Percentiles rank a stretch among this genome's conserved stretches.
Conservation (phyloP, 2,113 vertebrate species). For the Redunca redunca region DNA sequence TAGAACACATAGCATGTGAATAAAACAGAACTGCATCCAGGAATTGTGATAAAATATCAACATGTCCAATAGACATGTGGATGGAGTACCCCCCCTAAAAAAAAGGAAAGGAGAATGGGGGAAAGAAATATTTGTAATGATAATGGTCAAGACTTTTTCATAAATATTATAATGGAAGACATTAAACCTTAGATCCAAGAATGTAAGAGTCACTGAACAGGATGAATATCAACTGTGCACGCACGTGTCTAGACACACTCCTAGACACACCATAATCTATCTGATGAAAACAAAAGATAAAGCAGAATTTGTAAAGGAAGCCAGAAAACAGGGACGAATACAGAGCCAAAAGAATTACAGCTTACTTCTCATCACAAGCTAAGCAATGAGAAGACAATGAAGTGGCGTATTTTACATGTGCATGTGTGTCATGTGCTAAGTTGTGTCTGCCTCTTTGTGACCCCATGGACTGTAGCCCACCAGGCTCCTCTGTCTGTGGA, state of each 20-base stretch:
- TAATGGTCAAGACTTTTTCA: not conserved
- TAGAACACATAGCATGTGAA: rapidly evolving
- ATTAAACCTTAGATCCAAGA: not conserved
- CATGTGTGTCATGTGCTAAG: not conserved
- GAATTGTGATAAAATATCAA: not conserved
- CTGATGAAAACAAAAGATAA: not conserved
- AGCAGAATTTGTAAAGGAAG: not conserved
- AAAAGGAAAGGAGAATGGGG: not conserved
- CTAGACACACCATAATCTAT: not conserved
- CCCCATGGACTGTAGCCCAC: not conserved
- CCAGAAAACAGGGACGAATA: not conserved
- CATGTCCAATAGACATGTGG: rapidly evolving
- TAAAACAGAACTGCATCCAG: rapidly evolving
- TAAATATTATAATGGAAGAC: not conserved
- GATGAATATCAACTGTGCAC: too few relatives aligned
- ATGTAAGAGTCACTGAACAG: not conserved
- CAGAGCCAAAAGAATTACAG: rapidly evolving
- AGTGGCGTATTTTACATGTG: rapidly evolving
- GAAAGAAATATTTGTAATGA: not conserved
- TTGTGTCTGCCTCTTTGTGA: not conserved
- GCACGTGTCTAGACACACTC: rapidly evolving
- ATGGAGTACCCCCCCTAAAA: rapidly evolving
- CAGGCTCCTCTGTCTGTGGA: not conserved
- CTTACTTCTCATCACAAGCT: too few relatives aligned
- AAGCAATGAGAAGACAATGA: not conserved